A percentile compares a stretch with the other conserved stretches of the same genome.
phyloP scores from a whole-genome alignment of 1,140 invertebrate genomes.

The Thaumatotibia leucotreta region DNA sequence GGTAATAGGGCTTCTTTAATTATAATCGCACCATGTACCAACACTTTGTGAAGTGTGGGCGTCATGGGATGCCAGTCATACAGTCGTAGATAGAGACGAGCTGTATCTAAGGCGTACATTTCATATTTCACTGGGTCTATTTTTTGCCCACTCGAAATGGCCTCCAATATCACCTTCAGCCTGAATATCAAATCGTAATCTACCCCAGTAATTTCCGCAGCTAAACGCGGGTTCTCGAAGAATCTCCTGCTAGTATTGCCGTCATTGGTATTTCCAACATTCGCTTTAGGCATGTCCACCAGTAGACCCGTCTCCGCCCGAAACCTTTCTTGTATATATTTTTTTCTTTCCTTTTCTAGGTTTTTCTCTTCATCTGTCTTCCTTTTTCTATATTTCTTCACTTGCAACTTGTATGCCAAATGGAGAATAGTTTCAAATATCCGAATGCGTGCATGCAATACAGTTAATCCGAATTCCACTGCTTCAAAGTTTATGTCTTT shows the following conservation, averaged over 20 bases:
- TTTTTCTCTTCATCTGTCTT: conserved; percentile 13
- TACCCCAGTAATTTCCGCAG: too few species aligned
- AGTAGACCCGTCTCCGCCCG: too few species aligned
- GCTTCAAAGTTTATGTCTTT: conserved; percentile 19
- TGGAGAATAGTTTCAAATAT: conserved; percentile 42
- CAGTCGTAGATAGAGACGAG: background rate
- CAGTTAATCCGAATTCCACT: conserved; percentile 47
- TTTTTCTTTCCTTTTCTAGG: too few species aligned
- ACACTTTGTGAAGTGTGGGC: too few species aligned
- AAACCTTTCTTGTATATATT: too few species aligned
- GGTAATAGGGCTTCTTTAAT: background rate
- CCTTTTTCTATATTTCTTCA: conserved; percentile 30
- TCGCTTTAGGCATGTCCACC: too few species aligned
- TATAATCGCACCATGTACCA: background rate
- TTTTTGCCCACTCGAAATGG: background rate
- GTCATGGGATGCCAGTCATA: background rate
- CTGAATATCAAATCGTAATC: too few species aligned
- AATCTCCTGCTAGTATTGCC: too few species aligned
- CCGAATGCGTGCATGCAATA: conserved; percentile 35
- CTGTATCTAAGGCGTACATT: background rate
- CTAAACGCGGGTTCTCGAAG: too few species aligned
- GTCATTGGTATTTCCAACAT: too few species aligned
- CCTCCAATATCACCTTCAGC: too few species aligned
- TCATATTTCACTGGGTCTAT: background rate
- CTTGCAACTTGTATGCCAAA: conserved; percentile 38